Base-by-base conservation (phyloP, 2,888 invertebrate species). In the Ophioninae sp. region DNA sequence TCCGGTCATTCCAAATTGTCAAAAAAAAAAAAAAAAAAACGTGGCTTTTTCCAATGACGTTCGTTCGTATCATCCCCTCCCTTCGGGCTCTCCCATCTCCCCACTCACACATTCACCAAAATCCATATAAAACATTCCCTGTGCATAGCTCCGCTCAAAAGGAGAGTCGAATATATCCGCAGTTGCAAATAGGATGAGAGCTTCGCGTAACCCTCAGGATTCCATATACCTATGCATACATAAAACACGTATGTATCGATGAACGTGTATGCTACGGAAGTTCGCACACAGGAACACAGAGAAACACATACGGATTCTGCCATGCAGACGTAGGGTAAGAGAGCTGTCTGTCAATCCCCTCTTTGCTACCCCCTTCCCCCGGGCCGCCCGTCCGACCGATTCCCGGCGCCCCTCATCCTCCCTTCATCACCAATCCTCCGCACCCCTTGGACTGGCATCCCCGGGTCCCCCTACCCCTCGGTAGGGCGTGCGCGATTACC, bases 401-500 rank as follows among this genome's bases (percentile, higher is more conserved):
- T 3, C 30, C 30, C 30, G 30, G 30, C 30, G 30, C 30, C 30
- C 30, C 30, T 30, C 30, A 30, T 30, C 30, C 1, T 30, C 30
- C 30, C 30, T 30, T 30, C 30, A 30, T 30, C 30, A 3, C 30
- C 30, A 1, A 30, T 30, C 30, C 30, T 30, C 30, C 30, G 30
- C 30, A 30, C 30, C 30, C 8, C 41, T 6, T 41, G 50, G 13
- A 17, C 50, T 50, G 50, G 13, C 5, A 17, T 2, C 44, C 30
- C 30, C 30, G 1, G 30, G 10, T 44, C 44, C 10, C 44, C 50
- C 13, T 5, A 5, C 50, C 50, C 17, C 81, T 79, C 80, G 65
- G 61, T 62, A 76, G 85, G 84, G 77, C 86, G 86, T 89, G 88
- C 88, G 88, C 92, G 91, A 94, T 94, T 94, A 94, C 94, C 94